Conservation (phyloP, 2,797 vertebrate genomes). For the Sebastes vulpes region DNA sequence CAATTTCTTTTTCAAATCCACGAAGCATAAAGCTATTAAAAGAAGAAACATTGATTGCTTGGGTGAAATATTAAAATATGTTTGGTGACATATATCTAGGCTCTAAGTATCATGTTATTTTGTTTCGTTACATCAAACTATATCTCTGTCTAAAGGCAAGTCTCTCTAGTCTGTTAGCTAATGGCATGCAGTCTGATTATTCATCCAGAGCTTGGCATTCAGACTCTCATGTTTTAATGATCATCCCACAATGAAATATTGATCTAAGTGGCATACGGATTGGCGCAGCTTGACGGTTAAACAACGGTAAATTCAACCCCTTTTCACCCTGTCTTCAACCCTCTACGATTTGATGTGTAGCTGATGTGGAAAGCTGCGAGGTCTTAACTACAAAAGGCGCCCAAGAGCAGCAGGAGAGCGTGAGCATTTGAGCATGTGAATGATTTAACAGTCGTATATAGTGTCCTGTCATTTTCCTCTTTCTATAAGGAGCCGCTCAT, state of each 20-base stretch:
- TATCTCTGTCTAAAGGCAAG: conserved; percentile 21
- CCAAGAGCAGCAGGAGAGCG: conserved; percentile 20
- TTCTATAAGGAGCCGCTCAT: conserved; percentile 39
- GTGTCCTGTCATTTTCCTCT: conserved; percentile 28
- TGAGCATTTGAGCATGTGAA: conserved; percentile 49
- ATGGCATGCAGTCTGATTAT: conserved; percentile 65
- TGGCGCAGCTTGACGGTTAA: conserved; percentile 69
- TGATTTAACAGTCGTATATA: conserved; percentile 65
- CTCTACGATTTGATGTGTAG: conserved; percentile 11
- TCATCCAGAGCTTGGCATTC: conserved; percentile 75
- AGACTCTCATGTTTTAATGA: conserved; percentile 85
- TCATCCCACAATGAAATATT: conserved; percentile 81
- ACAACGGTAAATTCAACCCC: conserved; percentile 60
- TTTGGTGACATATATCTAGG: background rate
- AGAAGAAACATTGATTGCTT: background rate
- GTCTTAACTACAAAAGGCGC: conserved; percentile 37
- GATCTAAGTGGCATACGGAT: conserved; percentile 72
- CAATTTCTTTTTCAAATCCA: conserved; percentile 23
- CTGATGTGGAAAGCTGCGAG: conserved; percentile 2
- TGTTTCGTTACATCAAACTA: conserved; percentile 6
- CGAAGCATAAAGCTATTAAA: background rate
- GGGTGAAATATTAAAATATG: conserved; percentile 6
- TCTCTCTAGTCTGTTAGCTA: conserved; percentile 18
- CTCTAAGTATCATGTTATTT: background rate
- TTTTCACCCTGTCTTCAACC: conserved; percentile 24